Evolutionary conservation across 2,888 invertebrate species (phyloP), one percentile per base, ranked within the genome.

Genomic region (Phytoseiulus persimilis): DNA sequence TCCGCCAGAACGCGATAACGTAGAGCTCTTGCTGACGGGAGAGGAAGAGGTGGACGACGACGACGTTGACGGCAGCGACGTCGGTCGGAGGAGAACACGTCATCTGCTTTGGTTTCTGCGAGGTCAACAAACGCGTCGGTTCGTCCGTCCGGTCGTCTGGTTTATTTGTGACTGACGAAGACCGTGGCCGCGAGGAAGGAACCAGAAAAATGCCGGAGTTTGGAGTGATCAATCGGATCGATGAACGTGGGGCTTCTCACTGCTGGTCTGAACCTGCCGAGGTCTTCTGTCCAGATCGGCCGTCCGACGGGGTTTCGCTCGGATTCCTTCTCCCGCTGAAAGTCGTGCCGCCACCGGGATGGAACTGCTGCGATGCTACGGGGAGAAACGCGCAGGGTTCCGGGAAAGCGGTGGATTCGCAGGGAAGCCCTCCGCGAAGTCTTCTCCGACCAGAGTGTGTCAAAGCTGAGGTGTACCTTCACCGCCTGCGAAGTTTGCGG

Each of bases 71-170:
- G 65, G 65, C 65, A 65, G 18, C 65, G 65, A 65, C 65, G 65
- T 6, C 39, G 39, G 39, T 3, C 3, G 39, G 9, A 39, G 39
- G 18, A 28, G 65, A 65, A 65, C 65, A 65, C 65, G 65, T 65
- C 65, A 65, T 65, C 65, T 65, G 65, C 65, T 65, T 65, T 65
- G 65, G 65, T 65, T 65, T 65, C 65, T 65, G 65, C 65, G 65
- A 65, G 65, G 65, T 65, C 65, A 65, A 65, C 65, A 65, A 65
- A 65, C 65, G 65, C 65, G 65, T 65, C 65, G n/a, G n/a, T n/a
- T n/a, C 65, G 65, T 65, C 28, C 65, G 65, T 65, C 65, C 65
- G 65, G 11, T 6, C 2, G 65, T 65, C 65, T 65, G 65, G 65
- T 65, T 65, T 65, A 65, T 65, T 65, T 65, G 65, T 65, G 65